Evolutionary conservation across 2,797 vertebrate species (phyloP).

Genomic region (Pteronotus mesoamericanus): DNA sequence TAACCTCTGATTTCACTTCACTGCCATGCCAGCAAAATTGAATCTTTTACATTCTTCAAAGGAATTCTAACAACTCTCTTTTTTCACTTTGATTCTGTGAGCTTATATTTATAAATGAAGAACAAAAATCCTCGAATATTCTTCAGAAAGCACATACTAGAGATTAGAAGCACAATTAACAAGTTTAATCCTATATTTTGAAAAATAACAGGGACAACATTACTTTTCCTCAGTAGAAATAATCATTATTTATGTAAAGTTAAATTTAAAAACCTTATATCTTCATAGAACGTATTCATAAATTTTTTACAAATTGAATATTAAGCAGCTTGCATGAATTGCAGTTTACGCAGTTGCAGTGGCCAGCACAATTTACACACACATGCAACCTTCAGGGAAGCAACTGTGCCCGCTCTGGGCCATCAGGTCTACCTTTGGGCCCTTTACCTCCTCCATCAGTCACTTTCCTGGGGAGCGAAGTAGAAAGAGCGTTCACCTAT

Average conservation of each 20-base stretch:
- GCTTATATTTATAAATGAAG: not conserved
- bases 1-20: conserved; percentile 58
- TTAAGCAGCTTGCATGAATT: not conserved
- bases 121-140: not conserved
- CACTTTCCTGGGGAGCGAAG: not conserved
- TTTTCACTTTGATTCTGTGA: conserved; percentile 53
- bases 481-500: not conserved
- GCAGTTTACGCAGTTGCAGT: not conserved
- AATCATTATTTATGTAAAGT: not conserved
- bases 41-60: conserved; percentile 67
- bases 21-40: conserved; percentile 37
- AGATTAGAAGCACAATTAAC: not conserved
- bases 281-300: not conserved
- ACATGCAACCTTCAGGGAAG: accelerated
- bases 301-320: not conserved
- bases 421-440: accelerated
- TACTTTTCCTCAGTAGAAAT: not conserved
- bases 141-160: not conserved
- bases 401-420: not conserved
- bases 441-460: accelerated
- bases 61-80: conserved; percentile 30
- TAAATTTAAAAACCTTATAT: not conserved
- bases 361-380: not conserved
- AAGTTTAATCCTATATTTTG: not conserved
- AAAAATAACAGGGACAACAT: not conserved